These are phyloP conservation scores for Tapirus indicus DNA, from an alignment of 2,797 vertebrate genomes.

Conservation along the genomic window DNA sequence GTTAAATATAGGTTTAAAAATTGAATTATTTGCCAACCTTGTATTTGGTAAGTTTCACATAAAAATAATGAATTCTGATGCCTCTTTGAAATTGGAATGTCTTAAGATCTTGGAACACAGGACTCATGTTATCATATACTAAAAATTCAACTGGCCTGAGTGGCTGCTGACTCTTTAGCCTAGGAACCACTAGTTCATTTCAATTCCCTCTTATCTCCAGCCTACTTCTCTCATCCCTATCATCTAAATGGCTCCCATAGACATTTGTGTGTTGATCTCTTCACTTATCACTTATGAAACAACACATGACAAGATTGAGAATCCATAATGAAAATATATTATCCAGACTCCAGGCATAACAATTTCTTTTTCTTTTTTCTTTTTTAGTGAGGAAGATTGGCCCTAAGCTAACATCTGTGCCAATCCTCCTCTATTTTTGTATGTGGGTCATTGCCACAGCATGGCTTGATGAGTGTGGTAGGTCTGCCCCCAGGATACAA, in stretches of 20 bases:
- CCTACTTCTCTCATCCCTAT: neutral
- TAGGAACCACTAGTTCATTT: neutral
- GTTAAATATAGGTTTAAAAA: neutral
- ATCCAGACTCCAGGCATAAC: neutral
- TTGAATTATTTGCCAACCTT: neutral
- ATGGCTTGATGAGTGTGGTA: too few relatives aligned
- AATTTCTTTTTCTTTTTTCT: too few relatives aligned
- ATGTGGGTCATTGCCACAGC: too few relatives aligned
- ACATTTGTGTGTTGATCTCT: neutral
- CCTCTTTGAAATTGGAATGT: neutral
- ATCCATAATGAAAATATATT: neutral
- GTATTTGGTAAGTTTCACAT: neutral
- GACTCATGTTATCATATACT: rapidly evolving
- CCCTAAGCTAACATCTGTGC: too few relatives aligned
- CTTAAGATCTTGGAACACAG: neutral
- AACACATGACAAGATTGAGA: neutral
- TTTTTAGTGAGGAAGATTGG: too few relatives aligned
- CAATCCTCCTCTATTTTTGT: too few relatives aligned
- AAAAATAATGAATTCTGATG: neutral
- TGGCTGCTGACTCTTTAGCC: neutral
- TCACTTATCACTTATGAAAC: neutral
- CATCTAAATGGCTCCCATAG: neutral
- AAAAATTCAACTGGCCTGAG: neutral
- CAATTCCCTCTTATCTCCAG: neutral
- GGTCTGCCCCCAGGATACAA: too few relatives aligned